phyloP scores from a whole-genome alignment of 2,113 vertebrate species.

The Rhinopomastus cyanomelas region DNA sequence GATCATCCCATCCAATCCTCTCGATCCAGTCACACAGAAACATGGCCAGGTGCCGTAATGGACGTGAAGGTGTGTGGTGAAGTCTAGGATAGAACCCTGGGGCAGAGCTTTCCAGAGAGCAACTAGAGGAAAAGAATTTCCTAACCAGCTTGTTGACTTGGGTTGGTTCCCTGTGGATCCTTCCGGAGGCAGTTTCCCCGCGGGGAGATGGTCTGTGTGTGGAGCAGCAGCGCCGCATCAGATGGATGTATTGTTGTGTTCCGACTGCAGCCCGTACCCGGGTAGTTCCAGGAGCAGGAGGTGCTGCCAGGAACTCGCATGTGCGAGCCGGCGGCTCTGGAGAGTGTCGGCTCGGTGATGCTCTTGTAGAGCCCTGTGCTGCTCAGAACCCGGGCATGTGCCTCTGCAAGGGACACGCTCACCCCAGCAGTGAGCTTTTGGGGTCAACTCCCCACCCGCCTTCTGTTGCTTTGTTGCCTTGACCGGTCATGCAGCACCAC shows the following conservation, averaged over 20 bases:
- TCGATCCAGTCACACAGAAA: no score
- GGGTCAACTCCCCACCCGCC: no score
- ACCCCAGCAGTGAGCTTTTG: neutral
- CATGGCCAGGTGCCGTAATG: neutral
- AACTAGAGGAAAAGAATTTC: accelerated
- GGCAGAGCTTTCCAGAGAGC: neutral
- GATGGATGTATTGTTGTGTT: neutral
- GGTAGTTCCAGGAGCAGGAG: neutral
- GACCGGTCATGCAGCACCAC: neutral
- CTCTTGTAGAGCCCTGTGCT: neutral
- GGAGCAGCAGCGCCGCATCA: no score
- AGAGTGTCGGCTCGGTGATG: accelerated
- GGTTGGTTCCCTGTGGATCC: neutral
- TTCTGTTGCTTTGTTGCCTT: neutral
- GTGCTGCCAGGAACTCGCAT: neutral
- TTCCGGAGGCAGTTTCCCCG: neutral
- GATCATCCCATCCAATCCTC: no score
- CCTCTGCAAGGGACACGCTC: neutral
- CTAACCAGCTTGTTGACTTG: neutral
- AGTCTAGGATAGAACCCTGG: neutral
- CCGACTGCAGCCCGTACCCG: neutral
- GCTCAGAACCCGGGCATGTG: accelerated
- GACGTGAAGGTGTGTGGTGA: neutral
- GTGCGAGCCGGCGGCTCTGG: neutral
- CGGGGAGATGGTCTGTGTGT: neutral